Conservation (phyloP, 2,113 vertebrate genomes). For the Colaptes auratus region DNA sequence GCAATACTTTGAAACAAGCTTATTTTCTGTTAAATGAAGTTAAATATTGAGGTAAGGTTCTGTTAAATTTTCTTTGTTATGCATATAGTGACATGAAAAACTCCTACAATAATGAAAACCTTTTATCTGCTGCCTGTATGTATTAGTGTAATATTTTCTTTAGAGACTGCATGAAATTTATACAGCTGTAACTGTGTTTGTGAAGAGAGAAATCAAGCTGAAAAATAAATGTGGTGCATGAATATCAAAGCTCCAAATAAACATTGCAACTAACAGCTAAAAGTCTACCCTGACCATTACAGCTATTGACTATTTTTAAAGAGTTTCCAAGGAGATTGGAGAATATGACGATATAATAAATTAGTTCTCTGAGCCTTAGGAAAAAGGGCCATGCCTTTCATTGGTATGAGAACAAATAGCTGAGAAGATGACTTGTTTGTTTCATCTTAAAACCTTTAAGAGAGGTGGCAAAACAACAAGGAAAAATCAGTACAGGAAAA, state of each 20-base stretch:
- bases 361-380: neutral
- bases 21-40: slow-evolving; percentile 40
- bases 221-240: neutral
- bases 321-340: slow-evolving; percentile 13
- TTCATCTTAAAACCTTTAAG: neutral
- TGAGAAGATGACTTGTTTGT: neutral
- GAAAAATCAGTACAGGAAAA: neutral
- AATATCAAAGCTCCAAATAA: neutral
- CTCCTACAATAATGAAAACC: neutral
- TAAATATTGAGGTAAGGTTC: slow-evolving; percentile 62
- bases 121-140: neutral
- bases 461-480: neutral
- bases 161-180: neutral
- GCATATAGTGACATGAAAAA: neutral
- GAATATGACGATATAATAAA: neutral
- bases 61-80: neutral
- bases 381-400: slow-evolving; percentile 1
- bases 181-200: neutral
- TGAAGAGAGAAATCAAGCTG: neutral
- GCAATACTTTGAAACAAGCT: neutral
- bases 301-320: slow-evolving; percentile 28
- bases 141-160: neutral
- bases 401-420: slow-evolving; percentile 27
- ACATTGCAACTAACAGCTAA: neutral
- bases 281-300: neutral